Base-by-base conservation (phyloP, 2,888 invertebrate genomes). In the Isotomurus palustris region DNA sequence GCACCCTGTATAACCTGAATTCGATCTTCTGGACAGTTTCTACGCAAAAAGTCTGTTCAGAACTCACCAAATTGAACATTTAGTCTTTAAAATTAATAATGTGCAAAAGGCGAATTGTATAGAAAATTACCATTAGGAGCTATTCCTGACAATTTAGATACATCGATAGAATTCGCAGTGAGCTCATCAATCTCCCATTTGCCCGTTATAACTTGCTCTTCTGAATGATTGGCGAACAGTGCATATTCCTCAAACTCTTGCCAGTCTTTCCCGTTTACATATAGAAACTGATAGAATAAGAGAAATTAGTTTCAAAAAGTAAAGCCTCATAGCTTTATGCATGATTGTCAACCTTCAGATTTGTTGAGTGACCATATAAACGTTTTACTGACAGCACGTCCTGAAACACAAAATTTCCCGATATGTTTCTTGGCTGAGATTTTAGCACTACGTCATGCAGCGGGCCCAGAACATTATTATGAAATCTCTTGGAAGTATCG, bases 141-240 rank as follows among this genome's bases (percentile, higher is more conserved):
- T 38, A 38, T 38, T 14, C n/a, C 6, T 14, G 5, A 38, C 5
- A 8, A 4, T 14, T 5, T n/a, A 8, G 38, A 19, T 8, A 38
- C 6, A 17, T 8, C 17, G 8, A 38, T 38, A 4, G 38, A 8
- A 8, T 53, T 21, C 2, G 58, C 17, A 10, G 32, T 32, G 2
- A 67, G 21, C 1, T 36, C 50, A 6, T 55, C 54, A 10, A 63
- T 27, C 3, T 35, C 44, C 68, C 68, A 68, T 10, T 35, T 19
- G 3, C 56, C 60, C 19, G 62, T 56, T 1, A 64, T 55, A 47
- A 36, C 19, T 44, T 64, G 64, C 1, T 32, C 47, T 14, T n/a
- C 6, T 10, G 19, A 3, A 3, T 44, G 43, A 4, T 50, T 50
- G 6, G 19, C 48, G 29, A 43, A 40, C 4, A 67, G 40, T 0